Evolutionary conservation across 2,113 vertebrate species (phyloP).

Genomic region (Telmatochromis sp.): DNA sequence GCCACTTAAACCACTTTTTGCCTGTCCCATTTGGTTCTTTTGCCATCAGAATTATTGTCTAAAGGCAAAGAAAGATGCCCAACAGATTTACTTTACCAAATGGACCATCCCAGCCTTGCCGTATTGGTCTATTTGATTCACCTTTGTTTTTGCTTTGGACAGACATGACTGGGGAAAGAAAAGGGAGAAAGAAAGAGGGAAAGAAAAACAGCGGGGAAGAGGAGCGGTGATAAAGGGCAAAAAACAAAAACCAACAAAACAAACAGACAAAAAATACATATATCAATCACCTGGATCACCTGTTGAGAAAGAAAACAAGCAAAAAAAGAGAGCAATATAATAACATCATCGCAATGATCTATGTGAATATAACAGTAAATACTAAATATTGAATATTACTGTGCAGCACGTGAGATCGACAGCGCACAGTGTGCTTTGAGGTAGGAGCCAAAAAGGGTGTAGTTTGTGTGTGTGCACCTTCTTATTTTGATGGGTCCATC

Average conservation of each 20-base stretch:
- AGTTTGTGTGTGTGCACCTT: not conserved
- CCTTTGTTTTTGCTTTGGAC: not conserved
- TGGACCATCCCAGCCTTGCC: not conserved
- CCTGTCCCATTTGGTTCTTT: not conserved
- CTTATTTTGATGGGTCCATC: slow-evolving; percentile 7
- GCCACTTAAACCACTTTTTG: not conserved
- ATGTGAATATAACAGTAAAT: not conserved
- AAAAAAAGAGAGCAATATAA: not conserved
- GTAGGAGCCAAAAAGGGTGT: not conserved
- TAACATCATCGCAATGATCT: not conserved
- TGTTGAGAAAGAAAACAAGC: not conserved
- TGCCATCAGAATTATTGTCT: not conserved
- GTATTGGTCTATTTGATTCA: not conserved
- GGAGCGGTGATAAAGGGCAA: not conserved
- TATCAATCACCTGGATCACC: not conserved
- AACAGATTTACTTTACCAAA: not conserved
- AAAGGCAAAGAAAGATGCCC: not conserved
- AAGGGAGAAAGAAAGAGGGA: not conserved
- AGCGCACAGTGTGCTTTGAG: not conserved
- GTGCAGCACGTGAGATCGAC: not conserved
- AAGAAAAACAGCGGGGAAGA: accelerated
- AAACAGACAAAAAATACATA: not conserved
- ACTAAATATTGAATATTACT: not conserved
- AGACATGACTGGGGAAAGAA: not conserved
- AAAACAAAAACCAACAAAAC: not conserved